Base-by-base conservation (phyloP, 92 coral and sea anemone genomes). In the Heliopora coerulea region DNA sequence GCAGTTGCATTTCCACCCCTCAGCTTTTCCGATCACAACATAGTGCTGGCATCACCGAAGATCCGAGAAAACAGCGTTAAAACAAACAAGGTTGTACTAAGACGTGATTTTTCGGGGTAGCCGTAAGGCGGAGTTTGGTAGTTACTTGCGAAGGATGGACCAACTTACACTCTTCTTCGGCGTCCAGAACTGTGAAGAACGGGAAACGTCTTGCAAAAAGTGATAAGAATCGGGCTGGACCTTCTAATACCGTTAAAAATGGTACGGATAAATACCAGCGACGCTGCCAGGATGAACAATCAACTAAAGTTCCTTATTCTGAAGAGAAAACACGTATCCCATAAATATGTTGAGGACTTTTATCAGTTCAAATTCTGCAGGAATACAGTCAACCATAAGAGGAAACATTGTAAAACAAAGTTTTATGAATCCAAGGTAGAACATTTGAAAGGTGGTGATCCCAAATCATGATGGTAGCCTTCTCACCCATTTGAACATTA, bases 231-330 rank as follows among this genome's bases (percentile, higher is more conserved):
- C 8, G 78, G 86, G 5, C 49, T 82, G 10, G 52, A 75, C 33
- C 17, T 65, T 0, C 19, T 74, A 0, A 74, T 82, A 69, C 86
- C 69, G 11, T 33, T 48, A 6, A 82, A 66, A 57, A 1, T 18
- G 23, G 44, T 74, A 7, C 46, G 59, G 3, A 20, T 37, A 3
- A 44, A 48, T 46, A 13, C 69, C 0, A 23, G 46, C 1, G 86
- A 83, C 30, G 87, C 69, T 20, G 78, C 87, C 4, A 78, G 87
- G 76, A 78, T 78, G 83, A 59, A 58, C 10, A 25, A 33, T 5
- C 34, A 59, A 12, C 56, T 83, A 0, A 83, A 83, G 65, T 39
- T 80, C 3, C 54, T 79, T 0, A 78, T 78, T 41, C n/a, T 34
- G 42, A 31, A 83, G 63, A 23, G 63, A 79, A 83, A 83, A 41